Evolutionary conservation across 2,797 vertebrate species (phyloP).

Genomic region (Gadopsis bispinosus): DNA sequence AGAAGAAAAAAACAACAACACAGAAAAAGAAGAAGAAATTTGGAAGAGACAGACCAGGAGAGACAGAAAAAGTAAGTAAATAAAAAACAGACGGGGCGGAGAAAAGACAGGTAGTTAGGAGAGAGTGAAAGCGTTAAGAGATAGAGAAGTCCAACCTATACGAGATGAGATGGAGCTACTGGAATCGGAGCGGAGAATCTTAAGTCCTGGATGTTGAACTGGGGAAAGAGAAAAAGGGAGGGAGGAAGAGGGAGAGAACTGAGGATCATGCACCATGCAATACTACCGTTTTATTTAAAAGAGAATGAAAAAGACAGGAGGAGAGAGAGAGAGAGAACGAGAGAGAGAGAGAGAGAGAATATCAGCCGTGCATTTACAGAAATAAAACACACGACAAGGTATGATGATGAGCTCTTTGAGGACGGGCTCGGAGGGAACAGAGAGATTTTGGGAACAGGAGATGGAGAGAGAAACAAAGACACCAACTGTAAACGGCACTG

Average conservation of each 20-base stretch:
- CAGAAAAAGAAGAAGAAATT: background rate
- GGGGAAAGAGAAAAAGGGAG: slow-evolving; percentile 84
- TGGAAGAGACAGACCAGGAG: slow-evolving; percentile 37
- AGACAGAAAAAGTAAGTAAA: slow-evolving; percentile 4
- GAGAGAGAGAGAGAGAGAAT: slow-evolving; percentile 50
- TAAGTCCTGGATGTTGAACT: slow-evolving; percentile 97
- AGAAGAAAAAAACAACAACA: slow-evolving; percentile 25
- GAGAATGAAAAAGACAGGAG: slow-evolving; percentile 39
- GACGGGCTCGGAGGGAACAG: slow-evolving; percentile 13
- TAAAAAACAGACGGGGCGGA: slow-evolving; percentile 8
- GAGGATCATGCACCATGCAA: slow-evolving; percentile 88
- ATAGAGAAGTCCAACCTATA: slow-evolving; percentile 91
- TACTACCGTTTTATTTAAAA: slow-evolving; percentile 66
- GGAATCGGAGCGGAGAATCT: slow-evolving; percentile 96
- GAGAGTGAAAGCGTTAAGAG: slow-evolving; percentile 59
- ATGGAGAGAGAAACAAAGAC: slow-evolving; percentile 36
- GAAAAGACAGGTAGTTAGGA: slow-evolving; percentile 43
- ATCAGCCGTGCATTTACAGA: slow-evolving; percentile 39
- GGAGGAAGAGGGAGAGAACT: slow-evolving; percentile 79
- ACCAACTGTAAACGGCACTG: slow-evolving; percentile 41
- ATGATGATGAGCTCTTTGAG: slow-evolving; percentile 27
- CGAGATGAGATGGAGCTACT: slow-evolving; percentile 96
- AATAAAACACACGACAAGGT: slow-evolving; percentile 33
- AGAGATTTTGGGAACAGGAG: slow-evolving; percentile 10
- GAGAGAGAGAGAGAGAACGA: slow-evolving; percentile 13